Conservation (phyloP, 2,888 invertebrate species). For the Cataglyphis livida region DNA sequence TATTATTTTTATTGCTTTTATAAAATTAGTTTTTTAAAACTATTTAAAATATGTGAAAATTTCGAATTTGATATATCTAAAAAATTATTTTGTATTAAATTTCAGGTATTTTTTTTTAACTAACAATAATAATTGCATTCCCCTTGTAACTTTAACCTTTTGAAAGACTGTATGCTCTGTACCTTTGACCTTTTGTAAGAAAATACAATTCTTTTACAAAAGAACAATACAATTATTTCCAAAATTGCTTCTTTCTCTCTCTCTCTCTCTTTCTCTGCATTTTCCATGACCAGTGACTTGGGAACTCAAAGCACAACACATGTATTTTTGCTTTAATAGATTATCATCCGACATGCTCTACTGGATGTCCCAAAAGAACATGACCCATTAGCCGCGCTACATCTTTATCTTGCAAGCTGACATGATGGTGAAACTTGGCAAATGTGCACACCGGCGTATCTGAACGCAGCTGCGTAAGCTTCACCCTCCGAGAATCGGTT, state of each 20-base stretch:
- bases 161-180: neutral
- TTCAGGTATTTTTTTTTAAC: neutral
- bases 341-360: constrained; percentile 7
- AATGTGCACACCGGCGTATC: constrained; percentile 22
- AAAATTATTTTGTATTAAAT: neutral
- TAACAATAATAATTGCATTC: constrained; percentile 25
- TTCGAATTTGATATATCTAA: neutral
- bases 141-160: constrained; percentile 33
- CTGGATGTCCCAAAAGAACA: constrained; percentile 27
- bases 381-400: neutral
- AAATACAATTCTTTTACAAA: neutral
- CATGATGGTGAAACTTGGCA: constrained; percentile 29
- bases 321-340: constrained; percentile 26
- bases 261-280: neutral
- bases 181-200: constrained; percentile 36
- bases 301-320: constrained; percentile 3
- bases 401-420: constrained; percentile 19
- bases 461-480: constrained; percentile 42
- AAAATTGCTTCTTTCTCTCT: neutral
- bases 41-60: neutral
- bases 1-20: neutral
- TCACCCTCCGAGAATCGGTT: constrained; percentile 37
- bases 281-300: constrained; percentile 7
- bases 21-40: neutral
- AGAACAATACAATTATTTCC: constrained; percentile 21